Conservation (phyloP, 2,888 invertebrate genomes). For the Machimus atricapillus region DNA sequence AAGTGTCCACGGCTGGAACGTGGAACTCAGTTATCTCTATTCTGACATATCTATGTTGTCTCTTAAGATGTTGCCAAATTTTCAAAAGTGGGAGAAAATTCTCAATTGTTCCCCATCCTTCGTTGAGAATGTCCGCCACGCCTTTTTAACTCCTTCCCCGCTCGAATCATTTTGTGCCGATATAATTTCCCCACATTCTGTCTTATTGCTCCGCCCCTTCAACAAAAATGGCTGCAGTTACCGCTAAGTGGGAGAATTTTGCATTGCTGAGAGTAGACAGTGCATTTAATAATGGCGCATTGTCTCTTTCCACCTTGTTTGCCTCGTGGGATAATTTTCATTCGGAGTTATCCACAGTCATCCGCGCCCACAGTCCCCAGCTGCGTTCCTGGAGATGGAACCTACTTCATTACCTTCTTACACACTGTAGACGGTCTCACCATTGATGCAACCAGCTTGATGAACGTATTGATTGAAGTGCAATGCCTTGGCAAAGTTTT, state of each 20-base stretch:
- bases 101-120: not conserved
- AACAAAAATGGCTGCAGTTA: conserved; percentile 41
- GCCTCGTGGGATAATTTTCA: not conserved
- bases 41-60: not conserved
- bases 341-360: not conserved
- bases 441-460: not conserved
- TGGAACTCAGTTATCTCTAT: not conserved
- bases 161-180: not conserved
- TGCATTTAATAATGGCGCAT: not conserved
- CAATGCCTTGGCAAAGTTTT: not conserved
- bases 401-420: not conserved
- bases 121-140: not conserved
- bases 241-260: not conserved
- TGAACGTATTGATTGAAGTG: conserved; percentile 17
- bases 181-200: not conserved
- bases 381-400: not conserved
- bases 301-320: not conserved
- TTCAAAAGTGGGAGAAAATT: not conserved
- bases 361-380: not conserved
- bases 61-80: conserved; percentile 11
- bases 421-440: not conserved
- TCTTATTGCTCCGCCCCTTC: conserved; percentile 28
- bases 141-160: not conserved
- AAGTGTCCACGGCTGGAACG: not conserved
- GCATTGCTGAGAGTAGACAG: not conserved